phyloP scores from a whole-genome alignment of 1,140 invertebrate species.

The Potamilus streckersoni region DNA sequence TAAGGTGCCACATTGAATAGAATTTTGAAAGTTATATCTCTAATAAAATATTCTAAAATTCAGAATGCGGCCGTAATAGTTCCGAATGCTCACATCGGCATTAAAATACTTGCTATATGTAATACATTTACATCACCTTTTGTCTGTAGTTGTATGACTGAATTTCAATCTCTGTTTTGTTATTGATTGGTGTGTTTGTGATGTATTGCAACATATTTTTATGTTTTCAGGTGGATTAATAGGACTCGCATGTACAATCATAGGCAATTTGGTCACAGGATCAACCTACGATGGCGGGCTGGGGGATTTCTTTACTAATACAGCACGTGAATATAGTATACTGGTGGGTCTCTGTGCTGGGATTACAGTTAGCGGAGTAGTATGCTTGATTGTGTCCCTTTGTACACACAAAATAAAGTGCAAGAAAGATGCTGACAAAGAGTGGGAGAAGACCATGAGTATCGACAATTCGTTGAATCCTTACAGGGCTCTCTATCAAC shows the following conservation, averaged over 20 bases:
- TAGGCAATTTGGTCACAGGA: slow-evolving; percentile 40
- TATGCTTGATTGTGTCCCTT: slow-evolving; percentile 40
- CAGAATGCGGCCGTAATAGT: too few species aligned
- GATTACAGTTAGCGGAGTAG: slow-evolving; percentile 36
- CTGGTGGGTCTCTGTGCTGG: slow-evolving; percentile 39
- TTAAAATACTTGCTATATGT: too few species aligned
- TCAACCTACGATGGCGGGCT: slow-evolving; percentile 49
- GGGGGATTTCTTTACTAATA: slow-evolving; percentile 43
- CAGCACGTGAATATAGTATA: slow-evolving; percentile 40
- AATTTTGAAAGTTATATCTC: too few species aligned
- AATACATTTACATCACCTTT: too few species aligned
- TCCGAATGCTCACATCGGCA: too few species aligned
- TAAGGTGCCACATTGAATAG: too few species aligned
- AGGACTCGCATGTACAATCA: slow-evolving; percentile 16
- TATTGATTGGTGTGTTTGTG: too few species aligned
- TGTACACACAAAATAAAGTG: slow-evolving; percentile 24
- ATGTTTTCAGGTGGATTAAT: slow-evolving; percentile 21
- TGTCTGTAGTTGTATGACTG: too few species aligned
- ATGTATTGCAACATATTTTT: neutral
- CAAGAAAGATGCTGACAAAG: slow-evolving; percentile 21
- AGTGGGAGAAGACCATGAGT: slow-evolving; percentile 59
- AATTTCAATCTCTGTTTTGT: too few species aligned
- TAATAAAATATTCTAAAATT: too few species aligned
- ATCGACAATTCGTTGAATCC: slow-evolving; percentile 61
- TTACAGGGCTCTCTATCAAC: slow-evolving; percentile 49